Percentiles rank a stretch among this genome's conserved stretches.
Evolutionary conservation across 2,888 invertebrate genomes (phyloP).

Genomic region (Sinotaia quadrata): DNA sequence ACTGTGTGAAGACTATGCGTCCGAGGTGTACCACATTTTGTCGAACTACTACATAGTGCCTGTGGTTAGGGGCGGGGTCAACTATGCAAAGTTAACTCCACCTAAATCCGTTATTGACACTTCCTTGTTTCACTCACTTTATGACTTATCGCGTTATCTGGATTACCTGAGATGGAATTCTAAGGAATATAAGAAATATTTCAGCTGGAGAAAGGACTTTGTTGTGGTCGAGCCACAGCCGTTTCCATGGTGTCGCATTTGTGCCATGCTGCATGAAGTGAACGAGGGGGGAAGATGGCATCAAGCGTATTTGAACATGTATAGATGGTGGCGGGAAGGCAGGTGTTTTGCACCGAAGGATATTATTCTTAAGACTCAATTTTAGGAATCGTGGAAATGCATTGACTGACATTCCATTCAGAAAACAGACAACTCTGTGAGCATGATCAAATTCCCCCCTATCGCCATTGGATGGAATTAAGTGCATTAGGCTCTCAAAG

Average conservation of each 20-base stretch:
- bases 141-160: background rate
- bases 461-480: too few species aligned
- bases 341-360: background rate
- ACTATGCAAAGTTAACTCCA: background rate
- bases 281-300: background rate
- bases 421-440: too few species aligned
- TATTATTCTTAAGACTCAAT: background rate
- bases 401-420: too few species aligned
- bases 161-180: background rate
- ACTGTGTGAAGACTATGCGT: background rate
- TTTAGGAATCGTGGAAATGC: too few species aligned
- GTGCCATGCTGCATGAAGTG: background rate
- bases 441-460: too few species aligned
- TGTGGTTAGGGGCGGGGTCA: background rate
- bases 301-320: background rate
- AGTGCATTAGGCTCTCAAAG: too few species aligned
- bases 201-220: slow-evolving; percentile 1
- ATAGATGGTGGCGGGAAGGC: slow-evolving; percentile 2
- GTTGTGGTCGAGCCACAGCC: slow-evolving; percentile 9
- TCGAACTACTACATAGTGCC: background rate
- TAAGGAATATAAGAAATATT: background rate
- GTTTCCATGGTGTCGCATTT: background rate
- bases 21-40: background rate
- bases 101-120: background rate
- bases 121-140: background rate